A percentile compares a stretch with the other conserved stretches of the same genome.
These are phyloP conservation scores for Chaetogeoica ovagalla DNA, from an alignment of 2,888 invertebrate genomes.

Conservation along the genomic window DNA sequence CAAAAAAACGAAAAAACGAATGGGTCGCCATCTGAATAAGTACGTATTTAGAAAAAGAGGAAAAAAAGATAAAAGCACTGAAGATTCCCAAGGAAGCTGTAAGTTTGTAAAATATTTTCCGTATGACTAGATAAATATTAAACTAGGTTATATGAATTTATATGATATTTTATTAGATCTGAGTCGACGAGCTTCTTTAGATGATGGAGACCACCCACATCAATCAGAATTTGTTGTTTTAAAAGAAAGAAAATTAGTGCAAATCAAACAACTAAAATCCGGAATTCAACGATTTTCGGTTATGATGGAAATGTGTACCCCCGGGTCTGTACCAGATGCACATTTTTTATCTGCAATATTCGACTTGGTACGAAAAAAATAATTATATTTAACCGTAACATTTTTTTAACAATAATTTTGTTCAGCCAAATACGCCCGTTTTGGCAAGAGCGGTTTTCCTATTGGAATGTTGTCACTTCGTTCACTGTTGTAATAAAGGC, in stretches of 20 bases:
- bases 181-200: conserved; percentile 80
- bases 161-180: conserved; percentile 62
- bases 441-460: conserved; percentile 88
- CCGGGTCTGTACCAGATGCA: conserved; percentile 95
- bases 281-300: conserved; percentile 90
- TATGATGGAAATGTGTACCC: conserved; percentile 90
- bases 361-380: conserved; percentile 73
- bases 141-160: not conserved
- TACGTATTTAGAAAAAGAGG: conserved; percentile 82
- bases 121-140: not conserved
- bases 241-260: conserved; percentile 83
- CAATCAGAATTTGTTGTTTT: conserved; percentile 87
- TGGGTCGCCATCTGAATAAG: conserved; percentile 83
- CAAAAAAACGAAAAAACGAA: conserved; percentile 80
- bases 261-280: conserved; percentile 75
- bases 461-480: conserved; percentile 93
- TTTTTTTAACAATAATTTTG: not conserved
- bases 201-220: conserved; percentile 75
- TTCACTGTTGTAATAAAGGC: conserved; percentile 96
- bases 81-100: conserved; percentile 81
- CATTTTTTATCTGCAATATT: conserved; percentile 91
- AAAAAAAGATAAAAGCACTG: conserved; percentile 84
- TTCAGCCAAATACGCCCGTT: conserved; percentile 87
- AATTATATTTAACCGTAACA: not conserved
- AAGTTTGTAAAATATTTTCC: conserved; percentile 59